These are phyloP conservation scores for Ceratosolen solmsi DNA, from an alignment of 1,140 invertebrate species.

Conservation along the genomic window DNA sequence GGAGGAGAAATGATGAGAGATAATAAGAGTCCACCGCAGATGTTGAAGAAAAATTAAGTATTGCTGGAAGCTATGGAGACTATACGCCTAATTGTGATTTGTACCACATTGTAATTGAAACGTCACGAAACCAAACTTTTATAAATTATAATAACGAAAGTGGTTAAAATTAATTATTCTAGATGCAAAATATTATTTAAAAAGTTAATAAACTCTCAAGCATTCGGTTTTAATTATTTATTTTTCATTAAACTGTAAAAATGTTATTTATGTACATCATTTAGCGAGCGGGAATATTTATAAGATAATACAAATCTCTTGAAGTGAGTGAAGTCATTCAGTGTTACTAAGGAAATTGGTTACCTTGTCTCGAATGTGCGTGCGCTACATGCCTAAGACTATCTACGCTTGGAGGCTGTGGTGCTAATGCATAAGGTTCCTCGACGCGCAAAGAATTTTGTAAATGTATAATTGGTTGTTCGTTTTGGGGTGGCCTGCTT, in stretches of 20 bases:
- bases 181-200: not conserved
- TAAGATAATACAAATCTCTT: conserved; percentile 21
- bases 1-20: conserved; percentile 33
- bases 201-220: conserved; percentile 12
- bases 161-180: not conserved
- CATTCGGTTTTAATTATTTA: conserved; percentile 8
- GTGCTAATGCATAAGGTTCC: conserved; percentile 65
- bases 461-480: conserved; percentile 64
- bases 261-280: conserved; percentile 36
- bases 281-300: conserved; percentile 6
- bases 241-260: conserved; percentile 45
- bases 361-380: conserved; percentile 83
- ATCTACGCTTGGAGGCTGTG: conserved; percentile 76
- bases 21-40: not conserved
- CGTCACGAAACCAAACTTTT: not conserved
- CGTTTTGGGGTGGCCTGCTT: conserved; percentile 67
- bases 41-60: not conserved
- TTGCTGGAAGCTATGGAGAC: not conserved
- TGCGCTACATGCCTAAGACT: conserved; percentile 77
- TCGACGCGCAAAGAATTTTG: conserved; percentile 58
- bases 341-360: conserved; percentile 32
- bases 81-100: not conserved
- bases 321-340: not conserved
- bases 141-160: not conserved
- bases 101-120: not conserved